These are phyloP conservation scores for Enteromius treurensis DNA, from an alignment of 2,797 vertebrate genomes.

Conservation along the genomic window DNA sequence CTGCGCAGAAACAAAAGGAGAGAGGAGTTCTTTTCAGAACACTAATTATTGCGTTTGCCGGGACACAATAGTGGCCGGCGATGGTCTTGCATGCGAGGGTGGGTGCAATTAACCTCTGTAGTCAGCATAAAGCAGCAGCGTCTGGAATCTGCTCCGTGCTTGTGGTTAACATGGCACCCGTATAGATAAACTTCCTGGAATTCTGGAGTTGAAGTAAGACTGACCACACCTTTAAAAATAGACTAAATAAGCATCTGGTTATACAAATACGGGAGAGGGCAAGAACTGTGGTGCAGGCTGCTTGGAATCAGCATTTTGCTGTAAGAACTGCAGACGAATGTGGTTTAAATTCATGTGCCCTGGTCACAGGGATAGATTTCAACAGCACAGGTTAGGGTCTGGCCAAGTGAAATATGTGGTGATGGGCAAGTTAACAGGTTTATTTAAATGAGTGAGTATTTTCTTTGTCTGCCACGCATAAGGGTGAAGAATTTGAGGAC, in stretches of 20 bases:
- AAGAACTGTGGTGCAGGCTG: slow-evolving; percentile 16
- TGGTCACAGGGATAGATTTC: slow-evolving; percentile 17
- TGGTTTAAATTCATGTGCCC: slow-evolving; percentile 20
- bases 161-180: slow-evolving; percentile 48
- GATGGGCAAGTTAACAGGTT: slow-evolving; percentile 2
- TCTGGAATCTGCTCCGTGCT: slow-evolving; percentile 24
- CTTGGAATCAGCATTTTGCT: slow-evolving; percentile 37
- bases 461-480: slow-evolving; percentile 22
- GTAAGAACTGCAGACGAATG: slow-evolving; percentile 22
- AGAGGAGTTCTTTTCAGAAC: slow-evolving; percentile 56
- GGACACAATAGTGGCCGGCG: slow-evolving; percentile 60
- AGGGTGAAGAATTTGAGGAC: not conserved
- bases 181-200: slow-evolving; percentile 55
- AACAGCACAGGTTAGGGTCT: slow-evolving; percentile 7
- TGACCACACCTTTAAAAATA: slow-evolving; percentile 62
- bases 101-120: slow-evolving; percentile 51
- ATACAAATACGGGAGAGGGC: slow-evolving; percentile 39
- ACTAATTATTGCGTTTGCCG: slow-evolving; percentile 68
- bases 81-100: slow-evolving; percentile 42
- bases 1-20: slow-evolving; percentile 64
- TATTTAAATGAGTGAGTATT: slow-evolving; percentile 5
- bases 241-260: slow-evolving; percentile 55
- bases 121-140: slow-evolving; percentile 46
- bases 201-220: slow-evolving; percentile 50
- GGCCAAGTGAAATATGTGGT: slow-evolving; percentile 30